Conservation (phyloP, 1,140 invertebrate genomes). For the Penaeus indicus region DNA sequence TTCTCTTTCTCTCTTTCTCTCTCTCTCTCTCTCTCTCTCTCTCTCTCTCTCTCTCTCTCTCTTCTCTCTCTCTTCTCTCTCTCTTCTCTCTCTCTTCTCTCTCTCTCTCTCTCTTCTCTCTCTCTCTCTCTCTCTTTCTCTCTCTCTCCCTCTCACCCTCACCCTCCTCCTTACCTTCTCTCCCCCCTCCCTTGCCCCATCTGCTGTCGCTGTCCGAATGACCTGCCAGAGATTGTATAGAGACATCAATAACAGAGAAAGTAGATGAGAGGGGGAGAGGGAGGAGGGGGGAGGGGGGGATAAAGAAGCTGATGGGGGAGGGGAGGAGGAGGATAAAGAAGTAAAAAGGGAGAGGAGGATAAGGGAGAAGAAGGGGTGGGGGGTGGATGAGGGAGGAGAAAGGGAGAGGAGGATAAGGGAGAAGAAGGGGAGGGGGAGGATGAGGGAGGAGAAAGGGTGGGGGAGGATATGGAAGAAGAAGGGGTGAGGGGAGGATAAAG, state of each 20-base stretch:
- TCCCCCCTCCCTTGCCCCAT: neutral
- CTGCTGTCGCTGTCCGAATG: neutral
- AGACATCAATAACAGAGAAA: neutral
- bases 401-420: neutral
- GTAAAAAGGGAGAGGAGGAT: neutral
- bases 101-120: neutral
- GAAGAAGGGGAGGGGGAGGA: neutral
- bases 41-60: constrained; percentile 12
- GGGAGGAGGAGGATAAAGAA: neutral
- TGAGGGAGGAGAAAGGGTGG: neutral
- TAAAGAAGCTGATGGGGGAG: neutral
- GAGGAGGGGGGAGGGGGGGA: neutral
- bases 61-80: neutral
- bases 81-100: neutral
- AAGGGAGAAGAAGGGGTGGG: neutral
- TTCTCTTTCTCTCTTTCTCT: constrained; percentile 34
- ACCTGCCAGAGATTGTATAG: neutral
- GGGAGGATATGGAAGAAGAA: neutral
- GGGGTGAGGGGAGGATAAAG: neutral
- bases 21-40: constrained; percentile 23
- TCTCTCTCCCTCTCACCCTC: constrained; percentile 7
- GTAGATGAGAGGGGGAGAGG: neutral
- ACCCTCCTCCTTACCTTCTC: neutral
- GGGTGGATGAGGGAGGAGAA: neutral
- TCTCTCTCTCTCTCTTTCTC: neutral